Evolutionary conservation across 1,140 invertebrate species (phyloP), one percentile per base, ranked within the genome.

Genomic region (Calephelis nemesis): DNA sequence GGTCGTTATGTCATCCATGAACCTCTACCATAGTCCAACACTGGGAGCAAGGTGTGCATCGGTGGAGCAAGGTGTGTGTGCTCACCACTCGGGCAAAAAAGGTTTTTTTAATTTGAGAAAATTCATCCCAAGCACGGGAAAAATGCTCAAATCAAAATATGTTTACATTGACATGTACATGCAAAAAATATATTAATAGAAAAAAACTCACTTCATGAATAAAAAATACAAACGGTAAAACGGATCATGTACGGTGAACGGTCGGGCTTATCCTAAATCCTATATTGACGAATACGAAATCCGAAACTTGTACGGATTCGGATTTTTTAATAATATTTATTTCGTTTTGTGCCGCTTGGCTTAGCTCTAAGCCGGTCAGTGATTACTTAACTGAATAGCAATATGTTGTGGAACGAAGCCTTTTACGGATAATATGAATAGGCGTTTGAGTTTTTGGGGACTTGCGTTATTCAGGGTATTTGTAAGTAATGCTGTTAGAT

Each of bases 181-280:
- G 19, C 15, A 15, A 30, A 11, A 39, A 54, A 39, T 5, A 30
- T 58, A 15, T 19, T 19, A 45, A 45, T 45, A 7, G 54, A 68
- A 58, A 71, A 68, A 71, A 71, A 68, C 67, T 67, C 70, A 70
- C 30, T 70, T 65, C 69, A 60, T 65, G 62, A 58, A 65, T 64
- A 63, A 71, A 71, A 62, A 62, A 63, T n/a, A 30, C 54, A 13
- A 49, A 62, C 60, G 65, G 62, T 50, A 68, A 71, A 63, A 64
- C 54, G 66, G 70, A 71, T 71, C 70, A 64, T 64, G 65, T 65
- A 71, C 67, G 65, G 70, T 64, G 67, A 67, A 63, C 64, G 50
- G 42, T 63, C 19, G 15, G 54, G 65, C 65, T 66, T 66, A 66
- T 47, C 65, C 40, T 48, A 68, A 71, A 68, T 67, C 70, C 70